Percentiles rank a stretch among this genome's conserved stretches.
Evolutionary conservation across 2,797 vertebrate species (phyloP).

Genomic region (Podargus strigoides): DNA sequence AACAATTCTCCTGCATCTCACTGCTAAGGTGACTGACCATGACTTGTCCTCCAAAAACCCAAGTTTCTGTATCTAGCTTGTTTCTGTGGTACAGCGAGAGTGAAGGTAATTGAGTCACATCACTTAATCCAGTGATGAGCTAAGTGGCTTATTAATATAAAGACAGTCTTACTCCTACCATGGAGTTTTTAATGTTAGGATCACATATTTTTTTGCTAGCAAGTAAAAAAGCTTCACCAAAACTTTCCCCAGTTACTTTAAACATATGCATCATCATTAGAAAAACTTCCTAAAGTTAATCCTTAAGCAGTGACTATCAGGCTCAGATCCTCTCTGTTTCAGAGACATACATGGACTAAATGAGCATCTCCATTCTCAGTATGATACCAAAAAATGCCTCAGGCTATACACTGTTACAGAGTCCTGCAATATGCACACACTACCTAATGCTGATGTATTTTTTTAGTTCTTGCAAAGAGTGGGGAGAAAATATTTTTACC

Average conservation of each 20-base stretch:
- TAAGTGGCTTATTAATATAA: background rate
- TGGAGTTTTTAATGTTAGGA: background rate
- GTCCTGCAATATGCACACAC: background rate
- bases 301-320: background rate
- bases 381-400: background rate
- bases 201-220: background rate
- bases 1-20: background rate
- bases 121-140: background rate
- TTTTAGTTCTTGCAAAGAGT: background rate
- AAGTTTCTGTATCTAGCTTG: background rate
- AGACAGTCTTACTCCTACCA: background rate
- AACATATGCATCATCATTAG: background rate
- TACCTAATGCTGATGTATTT: background rate
- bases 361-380: background rate
- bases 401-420: background rate
- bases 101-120: background rate
- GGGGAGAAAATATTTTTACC: background rate
- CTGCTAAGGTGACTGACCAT: background rate
- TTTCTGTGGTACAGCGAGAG: background rate
- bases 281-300: background rate
- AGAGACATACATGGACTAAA: background rate
- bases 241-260: background rate
- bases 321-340: background rate
- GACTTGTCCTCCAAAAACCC: background rate
- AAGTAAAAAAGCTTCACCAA: background rate